A percentile compares a stretch with the other conserved stretches of the same genome.
Conservation (phyloP, 1,140 invertebrate species). For the Aleiodes sp. region DNA sequence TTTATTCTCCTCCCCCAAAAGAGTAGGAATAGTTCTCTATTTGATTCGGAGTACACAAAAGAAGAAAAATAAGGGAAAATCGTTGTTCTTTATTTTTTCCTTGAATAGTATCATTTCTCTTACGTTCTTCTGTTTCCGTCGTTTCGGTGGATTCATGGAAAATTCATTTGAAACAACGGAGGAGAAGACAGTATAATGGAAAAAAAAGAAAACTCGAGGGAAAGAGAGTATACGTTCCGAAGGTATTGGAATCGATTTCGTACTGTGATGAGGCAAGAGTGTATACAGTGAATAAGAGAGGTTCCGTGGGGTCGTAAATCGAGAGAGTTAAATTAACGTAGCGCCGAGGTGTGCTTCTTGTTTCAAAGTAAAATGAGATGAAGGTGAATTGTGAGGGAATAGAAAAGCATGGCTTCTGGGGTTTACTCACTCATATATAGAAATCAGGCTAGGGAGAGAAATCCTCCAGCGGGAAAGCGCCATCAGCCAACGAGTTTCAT, state of each 20-base stretch:
- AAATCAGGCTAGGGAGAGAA: neutral
- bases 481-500: constrained; percentile 20
- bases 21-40: too few relatives aligned
- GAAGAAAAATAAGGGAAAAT: neutral
- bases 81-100: constrained; percentile 16
- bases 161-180: constrained; percentile 13
- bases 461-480: constrained; percentile 1
- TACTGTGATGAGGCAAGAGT: neutral
- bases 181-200: neutral
- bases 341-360: neutral
- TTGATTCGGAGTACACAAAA: neutral
- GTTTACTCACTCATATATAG: neutral
- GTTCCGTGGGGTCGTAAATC: constrained; percentile 21
- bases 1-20: too few relatives aligned
- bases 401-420: neutral
- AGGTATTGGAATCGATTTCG: constrained; percentile 4
- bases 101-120: neutral
- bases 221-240: neutral
- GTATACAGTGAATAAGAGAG: neutral
- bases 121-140: neutral
- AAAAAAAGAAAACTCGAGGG: neutral
- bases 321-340: constrained; percentile 27
- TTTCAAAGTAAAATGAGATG: neutral
- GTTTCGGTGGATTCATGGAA: neutral
- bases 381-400: neutral